Base-by-base conservation (phyloP, 2,888 invertebrate genomes). In the Meandrusa payeni region DNA sequence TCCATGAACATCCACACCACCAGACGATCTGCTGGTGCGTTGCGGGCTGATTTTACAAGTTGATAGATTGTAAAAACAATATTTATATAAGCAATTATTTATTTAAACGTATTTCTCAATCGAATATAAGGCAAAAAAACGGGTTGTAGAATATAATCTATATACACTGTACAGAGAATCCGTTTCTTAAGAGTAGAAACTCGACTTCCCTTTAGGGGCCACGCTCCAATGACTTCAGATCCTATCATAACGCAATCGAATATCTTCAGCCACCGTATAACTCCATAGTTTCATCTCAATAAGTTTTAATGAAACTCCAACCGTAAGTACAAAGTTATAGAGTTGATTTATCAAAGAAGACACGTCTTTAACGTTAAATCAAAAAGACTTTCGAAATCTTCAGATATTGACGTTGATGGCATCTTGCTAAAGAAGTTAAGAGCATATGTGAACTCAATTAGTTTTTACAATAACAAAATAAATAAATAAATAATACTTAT, bases 221-320 rank as follows among this genome's bases (percentile, higher is more conserved):
- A 74, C 72, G 86, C 85, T 78, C 65, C 74, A 64, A 46, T 75
- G 82, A 76, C 74, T 73, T 68, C 86, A 75, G 83, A 87, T 87
- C 86, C 86, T 80, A 86, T 86, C 86, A 86, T 83, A 87, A 81
- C 79, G 83, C 79, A 83, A 83, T 86, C 75, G 78, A 76, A 82
- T 81, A 76, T 75, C 71, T 64, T 55, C 54, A 53, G 49, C 47
- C 48, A 44, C 26, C 40, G 32, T 55, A 65, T 47, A 57, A 26
- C 48, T 65, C 75, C 57, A 78, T 48, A 41, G 76, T 76, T 54
- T 61, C 50, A 67, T 27, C 41, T 44, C n/a, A 22, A 24, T 26
- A 2, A 6, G 22, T 22, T 17, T 23, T 41, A n/a, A 12, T n/a
- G 17, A 20, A 42, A 31, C 59, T 27, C 59, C 52, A 64, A 70